Percentiles rank a stretch among this genome's conserved stretches.
phyloP scores from a whole-genome alignment of 2,113 vertebrate genomes.

The Elephas maximus region DNA sequence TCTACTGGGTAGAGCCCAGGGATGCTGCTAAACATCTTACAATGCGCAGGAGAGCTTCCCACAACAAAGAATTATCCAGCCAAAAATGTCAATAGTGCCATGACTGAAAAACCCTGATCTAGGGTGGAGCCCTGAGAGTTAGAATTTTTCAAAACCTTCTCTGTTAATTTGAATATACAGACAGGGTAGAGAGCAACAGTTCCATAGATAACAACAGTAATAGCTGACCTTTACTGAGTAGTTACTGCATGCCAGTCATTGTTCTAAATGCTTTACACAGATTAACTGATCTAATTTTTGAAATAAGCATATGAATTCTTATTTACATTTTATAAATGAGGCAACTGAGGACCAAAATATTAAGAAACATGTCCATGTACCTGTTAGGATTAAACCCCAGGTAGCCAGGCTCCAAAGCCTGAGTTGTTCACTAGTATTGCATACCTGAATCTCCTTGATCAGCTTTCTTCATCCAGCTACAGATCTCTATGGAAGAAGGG shows the following conservation, averaged over 20 bases:
- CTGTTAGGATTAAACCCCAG: background rate
- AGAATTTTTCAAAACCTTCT: background rate
- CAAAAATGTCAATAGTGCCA: background rate
- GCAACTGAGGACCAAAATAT: conserved; percentile 19
- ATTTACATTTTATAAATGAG: background rate
- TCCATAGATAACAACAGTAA: background rate
- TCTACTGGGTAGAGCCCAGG: background rate
- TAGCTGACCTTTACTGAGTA: background rate
- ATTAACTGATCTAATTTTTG: background rate
- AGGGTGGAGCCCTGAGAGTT: background rate
- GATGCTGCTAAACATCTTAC: background rate
- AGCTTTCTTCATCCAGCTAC: background rate
- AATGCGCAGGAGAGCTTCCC: background rate
- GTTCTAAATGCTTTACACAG: background rate
- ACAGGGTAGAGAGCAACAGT: background rate
- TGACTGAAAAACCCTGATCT: background rate
- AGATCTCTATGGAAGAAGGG: background rate
- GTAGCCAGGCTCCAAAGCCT: background rate
- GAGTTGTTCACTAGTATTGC: background rate
- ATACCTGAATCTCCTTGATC: background rate
- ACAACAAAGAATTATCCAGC: background rate
- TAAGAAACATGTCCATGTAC: background rate
- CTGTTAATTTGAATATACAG: background rate
- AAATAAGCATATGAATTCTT: background rate
- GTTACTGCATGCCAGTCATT: background rate